Evolutionary conservation across 2,797 vertebrate genomes (phyloP), one percentile per base, ranked within the genome.

Genomic region (Masticophis lateralis): DNA sequence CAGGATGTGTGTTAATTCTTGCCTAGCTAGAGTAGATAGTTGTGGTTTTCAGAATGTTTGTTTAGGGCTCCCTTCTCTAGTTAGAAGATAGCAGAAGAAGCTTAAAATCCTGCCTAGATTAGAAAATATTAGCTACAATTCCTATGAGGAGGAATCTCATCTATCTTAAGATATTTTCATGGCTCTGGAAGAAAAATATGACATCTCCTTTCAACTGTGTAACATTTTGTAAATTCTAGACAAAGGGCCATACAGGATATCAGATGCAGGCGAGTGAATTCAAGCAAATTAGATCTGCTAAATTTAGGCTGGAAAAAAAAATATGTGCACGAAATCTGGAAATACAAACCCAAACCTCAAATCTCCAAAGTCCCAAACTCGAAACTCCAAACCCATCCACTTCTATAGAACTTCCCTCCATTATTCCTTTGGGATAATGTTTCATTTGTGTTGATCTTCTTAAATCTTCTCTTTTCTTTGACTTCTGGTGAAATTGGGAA

Each of bases 401-500:
- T 66, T 61, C 9, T 61, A n/a, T 32, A n/a, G 22, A 22, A 60
- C 59, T 59, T 63, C 32, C 14, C 74, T 83, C 60, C 37, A 37
- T 37, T 37, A 37, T 37, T 56, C 60, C 60, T 61, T 16, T 69
- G n/a, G 13, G 66, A 32, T 32, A 69, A n/a, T n/a, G 13, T 61
- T 96, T 93, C 10, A 51, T 83, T 91, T 96, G 95, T 90, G 88
- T 96, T 92, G 57, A 94, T 92, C 95, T 91, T 95, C 93, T 92
- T 94, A 94, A 95, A 96, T 96, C 94, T 91, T 91, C 91, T 92
- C 60, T 61, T 14, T n/a, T 89, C 69, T 92, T 94, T 95, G 93
- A 94, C 88, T 95, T 91, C 94, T 96, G 92, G 91, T 93, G 95
- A 95, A 95, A 93, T 88, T 0, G 0, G 94, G 61, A 90, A 2